phyloP scores from a whole-genome alignment of 2,888 invertebrate species.

The Caenorhabditis macrosperma region DNA sequence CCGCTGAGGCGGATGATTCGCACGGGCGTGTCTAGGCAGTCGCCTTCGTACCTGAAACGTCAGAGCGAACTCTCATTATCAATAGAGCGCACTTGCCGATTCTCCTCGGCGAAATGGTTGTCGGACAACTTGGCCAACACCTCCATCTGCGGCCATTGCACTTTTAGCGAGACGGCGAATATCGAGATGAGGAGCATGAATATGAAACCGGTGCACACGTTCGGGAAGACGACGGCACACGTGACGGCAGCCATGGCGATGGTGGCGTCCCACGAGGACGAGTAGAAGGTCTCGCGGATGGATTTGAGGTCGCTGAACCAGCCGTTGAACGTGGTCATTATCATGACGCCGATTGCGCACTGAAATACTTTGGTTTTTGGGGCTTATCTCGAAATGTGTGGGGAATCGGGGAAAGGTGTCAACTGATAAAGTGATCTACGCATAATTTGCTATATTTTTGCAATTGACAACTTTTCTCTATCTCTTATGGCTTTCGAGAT shows the following conservation, averaged over 20 bases:
- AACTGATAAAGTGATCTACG: no score
- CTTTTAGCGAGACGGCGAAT: slow-evolving; percentile 52
- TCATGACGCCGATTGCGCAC: slow-evolving; percentile 62
- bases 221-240: slow-evolving; percentile 58
- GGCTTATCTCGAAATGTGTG: no score
- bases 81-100: slow-evolving; percentile 18
- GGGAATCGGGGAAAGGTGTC: no score
- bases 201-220: slow-evolving; percentile 61
- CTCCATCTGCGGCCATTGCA: slow-evolving; percentile 57
- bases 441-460: no score
- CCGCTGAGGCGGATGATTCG: slow-evolving; percentile 61
- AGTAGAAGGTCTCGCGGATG: slow-evolving; percentile 51
- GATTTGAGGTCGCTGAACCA: slow-evolving; percentile 58
- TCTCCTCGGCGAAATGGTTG: slow-evolving; percentile 51
- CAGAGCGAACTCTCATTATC: neutral
- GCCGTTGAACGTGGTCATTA: slow-evolving; percentile 60
- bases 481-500: no score
- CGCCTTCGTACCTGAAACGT: slow-evolving; percentile 61
- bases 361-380: no score
- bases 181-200: slow-evolving; percentile 54
- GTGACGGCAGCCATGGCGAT: slow-evolving; percentile 45
- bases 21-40: slow-evolving; percentile 65
- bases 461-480: no score
- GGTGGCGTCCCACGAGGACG: slow-evolving; percentile 57
- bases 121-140: slow-evolving; percentile 51